A percentile compares a stretch with the other conserved stretches of the same genome.
Evolutionary conservation across 2,113 vertebrate genomes (phyloP).

Genomic region (Genyomyrus donnyi): DNA sequence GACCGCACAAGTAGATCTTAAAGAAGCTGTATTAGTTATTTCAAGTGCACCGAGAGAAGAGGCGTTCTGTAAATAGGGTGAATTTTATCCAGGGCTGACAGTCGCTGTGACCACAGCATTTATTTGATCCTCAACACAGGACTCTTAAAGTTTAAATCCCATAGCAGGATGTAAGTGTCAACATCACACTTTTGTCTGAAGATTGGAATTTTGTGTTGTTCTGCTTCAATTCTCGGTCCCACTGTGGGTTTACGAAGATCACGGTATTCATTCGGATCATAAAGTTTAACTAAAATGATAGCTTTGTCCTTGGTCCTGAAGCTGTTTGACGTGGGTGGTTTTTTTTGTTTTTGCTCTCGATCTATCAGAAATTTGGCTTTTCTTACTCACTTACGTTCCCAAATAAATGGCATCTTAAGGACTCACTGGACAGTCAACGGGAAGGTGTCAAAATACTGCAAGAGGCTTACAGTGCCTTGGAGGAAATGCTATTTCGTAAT

Average conservation of each 20-base stretch:
- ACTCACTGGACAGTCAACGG: not conserved
- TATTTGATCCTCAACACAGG: not conserved
- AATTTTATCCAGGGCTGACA: not conserved
- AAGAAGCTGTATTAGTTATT: not conserved
- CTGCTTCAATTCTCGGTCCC: not conserved
- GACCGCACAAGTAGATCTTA: not conserved
- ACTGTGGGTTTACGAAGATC: not conserved
- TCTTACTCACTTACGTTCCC: not conserved
- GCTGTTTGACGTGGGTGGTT: not conserved
- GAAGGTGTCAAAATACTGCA: not conserved
- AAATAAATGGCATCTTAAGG: not conserved
- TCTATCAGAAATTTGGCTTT: not conserved
- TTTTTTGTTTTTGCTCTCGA: not conserved
- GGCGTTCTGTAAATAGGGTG: not conserved
- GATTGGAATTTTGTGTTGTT: not conserved
- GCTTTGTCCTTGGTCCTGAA: not conserved
- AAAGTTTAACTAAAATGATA: not conserved
- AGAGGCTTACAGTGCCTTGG: not conserved
- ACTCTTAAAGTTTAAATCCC: not conserved
- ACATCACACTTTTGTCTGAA: not conserved
- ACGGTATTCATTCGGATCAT: not conserved
- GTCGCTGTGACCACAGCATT: not conserved
- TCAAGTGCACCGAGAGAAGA: not conserved
- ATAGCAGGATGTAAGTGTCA: not conserved
- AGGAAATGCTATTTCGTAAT: not conserved